Evolutionary conservation across 2,113 vertebrate genomes (phyloP), one percentile per base, ranked within the genome.

Genomic region (Sinocyclocheilus anophthalmus): DNA sequence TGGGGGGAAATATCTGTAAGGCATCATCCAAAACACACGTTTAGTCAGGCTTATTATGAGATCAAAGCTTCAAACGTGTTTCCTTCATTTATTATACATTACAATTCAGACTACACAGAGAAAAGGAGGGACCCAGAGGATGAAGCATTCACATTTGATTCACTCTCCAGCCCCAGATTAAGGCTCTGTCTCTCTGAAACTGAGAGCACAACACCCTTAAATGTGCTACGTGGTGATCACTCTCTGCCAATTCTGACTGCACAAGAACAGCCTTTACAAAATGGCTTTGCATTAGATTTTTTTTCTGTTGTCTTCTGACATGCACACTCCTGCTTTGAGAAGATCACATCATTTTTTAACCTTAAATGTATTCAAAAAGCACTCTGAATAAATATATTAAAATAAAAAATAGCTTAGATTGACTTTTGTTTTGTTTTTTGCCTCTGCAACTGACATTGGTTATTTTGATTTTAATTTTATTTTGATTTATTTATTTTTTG

Each of bases 41-140:
- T 89, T 87, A 84, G 63, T 73, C 55, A 48, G 48, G 76, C 57
- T 81, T 82, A 83, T 87, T 72, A 87, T 26, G 55, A 72, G 72
- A 87, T 87, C 83, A 85, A 89, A 85, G 88, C 73, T 55, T 57
- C 11, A 77, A 65, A 76, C 37, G 73, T 84, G 88, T 87, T 84
- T 42, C 30, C 33, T 55, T 89, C 85, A 89, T 87, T 87, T 81
- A 87, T 88, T 87, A 87, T 88, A 76, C 85, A 89, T 89, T 53
- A 78, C 70, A 70, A 63, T 81, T 87, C 59, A 81, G 81, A 30
- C 77, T 72, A 20, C 69, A 84, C 50, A 12, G 67, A 70, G 24
- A 76, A 63, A 45, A 53, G 80, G 84, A 86, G 73, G 61, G 48
- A 76, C 39, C 55, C 24, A 57, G 33, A 61, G 30, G 72, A 85